phyloP scores from a whole-genome alignment of 2,113 vertebrate genomes.

The Onychostruthus taczanowskii region DNA sequence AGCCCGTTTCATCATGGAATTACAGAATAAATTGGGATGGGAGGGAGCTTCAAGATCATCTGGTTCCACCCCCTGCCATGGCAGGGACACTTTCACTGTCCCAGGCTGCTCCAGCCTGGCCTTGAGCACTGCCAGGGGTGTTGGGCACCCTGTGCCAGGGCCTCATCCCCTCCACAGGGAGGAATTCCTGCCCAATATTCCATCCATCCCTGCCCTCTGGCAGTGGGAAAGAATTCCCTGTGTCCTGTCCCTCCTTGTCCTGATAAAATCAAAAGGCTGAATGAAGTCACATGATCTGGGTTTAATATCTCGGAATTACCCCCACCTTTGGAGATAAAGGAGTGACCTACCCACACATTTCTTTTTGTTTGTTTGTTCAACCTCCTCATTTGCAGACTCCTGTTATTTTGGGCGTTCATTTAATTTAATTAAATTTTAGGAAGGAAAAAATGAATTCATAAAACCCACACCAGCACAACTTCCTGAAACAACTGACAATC shows the following conservation, averaged over 20 bases:
- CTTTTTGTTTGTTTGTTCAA: neutral
- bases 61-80: too few relatives aligned
- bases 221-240: neutral
- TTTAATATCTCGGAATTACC: neutral
- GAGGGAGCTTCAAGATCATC: neutral
- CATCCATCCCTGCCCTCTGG: neutral
- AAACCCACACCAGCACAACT: neutral
- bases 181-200: rapidly evolving
- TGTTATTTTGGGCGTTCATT: neutral
- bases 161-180: rapidly evolving
- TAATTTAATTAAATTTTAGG: neutral
- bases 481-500: neutral
- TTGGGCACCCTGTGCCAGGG: neutral
- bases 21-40: rapidly evolving
- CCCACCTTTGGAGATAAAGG: neutral
- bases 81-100: neutral
- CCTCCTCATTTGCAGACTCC: neutral
- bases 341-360: neutral
- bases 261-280: neutral
- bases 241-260: neutral
- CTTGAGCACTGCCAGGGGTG: neutral
- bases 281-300: rapidly evolving
- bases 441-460: neutral
- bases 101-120: neutral
- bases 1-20: neutral